phyloP scores from a whole-genome alignment of 1,140 invertebrate genomes.

The Leptoteleia sp. region DNA sequence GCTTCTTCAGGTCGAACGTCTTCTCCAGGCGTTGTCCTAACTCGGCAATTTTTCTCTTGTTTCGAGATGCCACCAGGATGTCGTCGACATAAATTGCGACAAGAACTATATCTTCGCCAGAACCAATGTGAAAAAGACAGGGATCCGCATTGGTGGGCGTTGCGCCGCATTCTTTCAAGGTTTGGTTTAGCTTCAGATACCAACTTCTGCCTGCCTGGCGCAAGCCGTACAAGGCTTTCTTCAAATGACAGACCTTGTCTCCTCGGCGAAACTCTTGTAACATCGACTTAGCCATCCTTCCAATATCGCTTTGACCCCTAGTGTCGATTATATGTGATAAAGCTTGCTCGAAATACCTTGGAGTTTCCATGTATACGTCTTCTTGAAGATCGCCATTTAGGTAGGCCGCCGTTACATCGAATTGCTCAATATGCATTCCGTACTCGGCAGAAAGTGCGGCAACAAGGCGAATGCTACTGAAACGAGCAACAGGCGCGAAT shows the following conservation, averaged over 20 bases:
- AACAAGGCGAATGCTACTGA: slow-evolving; percentile 4
- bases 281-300: not conserved
- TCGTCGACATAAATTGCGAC: slow-evolving; percentile 3
- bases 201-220: not conserved
- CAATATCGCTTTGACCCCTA: too few relatives aligned
- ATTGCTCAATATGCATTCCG: not conserved
- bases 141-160: not conserved
- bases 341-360: too few relatives aligned
- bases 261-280: not conserved
- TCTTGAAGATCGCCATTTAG: not conserved
- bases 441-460: not conserved
- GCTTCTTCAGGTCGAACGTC: slow-evolving; percentile 70
- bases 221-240: not conserved
- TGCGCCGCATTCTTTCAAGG: slow-evolving; percentile 1
- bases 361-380: not conserved
- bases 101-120: not conserved
- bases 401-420: not conserved
- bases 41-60: not conserved
- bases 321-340: too few relatives aligned
- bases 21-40: slow-evolving; percentile 48
- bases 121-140: not conserved
- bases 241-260: not conserved
- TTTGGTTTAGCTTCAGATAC: not conserved
- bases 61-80: not conserved
- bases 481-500: slow-evolving; percentile 5